A percentile compares a stretch with the other conserved stretches of the same genome.
Evolutionary conservation across 2,797 vertebrate genomes (phyloP).

Genomic region (Eutrigla gurnardus): DNA sequence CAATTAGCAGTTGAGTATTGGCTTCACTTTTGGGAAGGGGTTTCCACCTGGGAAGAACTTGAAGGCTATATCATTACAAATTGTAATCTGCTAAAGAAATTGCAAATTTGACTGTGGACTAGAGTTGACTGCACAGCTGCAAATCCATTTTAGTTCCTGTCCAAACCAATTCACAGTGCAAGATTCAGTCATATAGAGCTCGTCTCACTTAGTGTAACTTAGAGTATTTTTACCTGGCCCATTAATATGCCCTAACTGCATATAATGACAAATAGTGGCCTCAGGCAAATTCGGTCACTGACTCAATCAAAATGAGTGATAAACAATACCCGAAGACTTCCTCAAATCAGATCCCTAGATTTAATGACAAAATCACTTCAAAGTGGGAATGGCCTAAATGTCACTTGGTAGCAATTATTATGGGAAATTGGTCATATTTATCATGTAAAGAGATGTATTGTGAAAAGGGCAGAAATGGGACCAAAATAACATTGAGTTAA

Average conservation of each 20-base stretch:
- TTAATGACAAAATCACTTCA: slow-evolving; percentile 53
- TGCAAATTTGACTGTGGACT: slow-evolving; percentile 46
- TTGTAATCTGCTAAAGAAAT: slow-evolving; percentile 61
- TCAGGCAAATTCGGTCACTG: slow-evolving; percentile 44
- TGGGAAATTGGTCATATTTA: slow-evolving; percentile 44
- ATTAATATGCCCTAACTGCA: slow-evolving; percentile 60
- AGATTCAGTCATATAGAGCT: slow-evolving; percentile 53
- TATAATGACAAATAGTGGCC: slow-evolving; percentile 62
- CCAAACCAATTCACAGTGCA: slow-evolving; percentile 51
- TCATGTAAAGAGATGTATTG: slow-evolving; percentile 27
- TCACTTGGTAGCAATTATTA: slow-evolving; percentile 47
- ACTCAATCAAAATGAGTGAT: slow-evolving; percentile 66
- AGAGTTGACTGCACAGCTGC: slow-evolving; percentile 26
- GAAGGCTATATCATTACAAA: slow-evolving; percentile 56
- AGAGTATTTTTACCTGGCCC: slow-evolving; percentile 54
- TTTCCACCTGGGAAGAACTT: slow-evolving; percentile 9
- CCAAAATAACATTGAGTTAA: slow-evolving; percentile 34
- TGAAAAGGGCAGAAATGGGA: slow-evolving; percentile 11
- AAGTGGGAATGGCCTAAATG: slow-evolving; percentile 51
- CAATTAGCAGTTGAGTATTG: too few relatives aligned
- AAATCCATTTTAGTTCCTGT: slow-evolving; percentile 58
- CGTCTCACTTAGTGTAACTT: slow-evolving; percentile 54
- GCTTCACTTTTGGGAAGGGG: too few relatives aligned
- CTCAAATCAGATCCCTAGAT: slow-evolving; percentile 19
- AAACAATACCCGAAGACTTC: slow-evolving; percentile 61